phyloP scores from a whole-genome alignment of 2,888 invertebrate genomes.

The Seira sanloemensis region DNA sequence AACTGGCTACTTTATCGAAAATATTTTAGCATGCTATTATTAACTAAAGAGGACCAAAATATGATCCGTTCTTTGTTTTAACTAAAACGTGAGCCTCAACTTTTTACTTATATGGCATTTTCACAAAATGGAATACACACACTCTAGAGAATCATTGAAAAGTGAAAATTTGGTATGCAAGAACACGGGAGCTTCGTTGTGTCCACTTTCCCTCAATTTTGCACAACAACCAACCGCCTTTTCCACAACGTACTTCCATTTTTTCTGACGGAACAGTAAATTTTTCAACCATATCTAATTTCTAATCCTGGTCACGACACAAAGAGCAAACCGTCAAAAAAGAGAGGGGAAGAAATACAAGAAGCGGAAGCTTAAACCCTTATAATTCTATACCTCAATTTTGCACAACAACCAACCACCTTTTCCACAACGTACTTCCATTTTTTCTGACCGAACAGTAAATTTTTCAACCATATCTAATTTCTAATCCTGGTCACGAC shows the following conservation, averaged over 20 bases:
- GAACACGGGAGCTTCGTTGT: neutral
- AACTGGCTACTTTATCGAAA: no score
- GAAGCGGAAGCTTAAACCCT: conserved; percentile 43
- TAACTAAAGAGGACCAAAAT: no score
- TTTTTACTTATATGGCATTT: no score
- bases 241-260: no score
- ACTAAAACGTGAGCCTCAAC: no score
- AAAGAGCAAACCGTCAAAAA: conserved; percentile 23
- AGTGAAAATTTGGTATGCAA: neutral
- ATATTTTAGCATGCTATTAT: no score
- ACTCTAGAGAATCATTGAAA: neutral
- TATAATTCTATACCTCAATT: conserved; percentile 9
- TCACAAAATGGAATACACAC: no score
- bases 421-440: no score
- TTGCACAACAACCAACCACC: neutral
- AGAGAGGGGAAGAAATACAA: conserved; percentile 17
- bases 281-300: conserved; percentile 40
- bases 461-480: conserved; percentile 37
- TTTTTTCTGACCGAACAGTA: neutral
- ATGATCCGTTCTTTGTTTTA: no score
- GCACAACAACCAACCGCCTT: neutral
- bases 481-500: conserved; percentile 49
- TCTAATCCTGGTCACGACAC: conserved; percentile 50
- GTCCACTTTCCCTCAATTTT: neutral
- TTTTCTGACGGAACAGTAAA: neutral